Evolutionary conservation across 2,113 vertebrate species (phyloP).

Genomic region (Stigmatopora nigra): DNA sequence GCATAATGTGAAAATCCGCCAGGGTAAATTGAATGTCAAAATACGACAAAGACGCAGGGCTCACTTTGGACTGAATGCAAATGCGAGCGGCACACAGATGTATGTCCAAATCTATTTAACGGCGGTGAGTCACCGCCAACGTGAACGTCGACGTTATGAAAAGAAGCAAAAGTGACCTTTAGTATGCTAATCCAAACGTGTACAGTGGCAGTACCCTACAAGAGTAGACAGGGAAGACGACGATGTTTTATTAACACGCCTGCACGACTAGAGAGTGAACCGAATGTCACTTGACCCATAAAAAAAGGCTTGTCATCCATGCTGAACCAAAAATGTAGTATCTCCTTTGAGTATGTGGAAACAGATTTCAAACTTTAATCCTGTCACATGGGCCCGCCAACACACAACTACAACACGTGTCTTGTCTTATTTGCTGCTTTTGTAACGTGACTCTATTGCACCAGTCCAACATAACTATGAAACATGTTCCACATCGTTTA

Average conservation of each 20-base stretch:
- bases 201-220: slow-evolving; percentile 37
- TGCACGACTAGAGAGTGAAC: slow-evolving; percentile 23
- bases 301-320: slow-evolving; percentile 26
- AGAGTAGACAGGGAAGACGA: slow-evolving; percentile 18
- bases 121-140: slow-evolving; percentile 32
- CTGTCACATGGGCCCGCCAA: background rate
- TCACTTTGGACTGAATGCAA: slow-evolving; percentile 43
- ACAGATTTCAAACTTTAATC: slow-evolving; percentile 14
- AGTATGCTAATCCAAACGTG: slow-evolving; percentile 56
- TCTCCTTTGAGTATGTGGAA: slow-evolving; percentile 34
- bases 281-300: slow-evolving; percentile 44
- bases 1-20: slow-evolving; percentile 31
- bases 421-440: background rate
- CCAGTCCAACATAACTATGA: background rate
- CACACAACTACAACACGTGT: background rate
- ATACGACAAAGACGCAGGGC: slow-evolving; percentile 25
- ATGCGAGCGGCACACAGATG: slow-evolving; percentile 29
- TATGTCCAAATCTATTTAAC: slow-evolving; percentile 48
- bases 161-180: slow-evolving; percentile 57
- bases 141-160: slow-evolving; percentile 39
- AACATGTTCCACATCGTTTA: background rate
- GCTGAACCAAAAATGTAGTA: slow-evolving; percentile 30
- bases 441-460: background rate
- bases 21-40: slow-evolving; percentile 45
- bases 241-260: slow-evolving; percentile 34